Evolutionary conservation across 2,797 vertebrate genomes (phyloP), one percentile per base, ranked within the genome.

Genomic region (Alosa sapidissima): DNA sequence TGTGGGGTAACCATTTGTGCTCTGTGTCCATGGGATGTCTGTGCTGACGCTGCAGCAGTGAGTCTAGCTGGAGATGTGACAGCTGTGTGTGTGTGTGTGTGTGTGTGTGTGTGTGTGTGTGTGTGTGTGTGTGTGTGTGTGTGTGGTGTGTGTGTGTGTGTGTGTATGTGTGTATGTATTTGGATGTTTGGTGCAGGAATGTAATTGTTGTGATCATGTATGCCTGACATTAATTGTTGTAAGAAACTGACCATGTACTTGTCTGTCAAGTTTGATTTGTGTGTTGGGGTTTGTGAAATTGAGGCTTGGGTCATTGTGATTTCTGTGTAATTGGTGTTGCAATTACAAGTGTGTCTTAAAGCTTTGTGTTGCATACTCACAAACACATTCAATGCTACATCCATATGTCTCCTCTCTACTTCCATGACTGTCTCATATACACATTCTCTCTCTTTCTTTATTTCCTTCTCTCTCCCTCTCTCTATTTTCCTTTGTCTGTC

Each of bases 21-120:
- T 45, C 13, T 33, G 87, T 87, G 81, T 2, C 81, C 78, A 36
- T 16, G 10, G 28, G 81, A 62, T 84, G 21, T 21, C 7, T 11
- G 83, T 88, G 86, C 83, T 88, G 7, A 89, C 6, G 33, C 33
- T 75, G 33, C 68, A 75, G 33, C 11, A 21, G 1, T 16, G 13
- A 75, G 68, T 41, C 89, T 89, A 86, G 89, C 87, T 91, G 81
- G 51, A 81, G 87, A 81, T 52, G 51, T 52, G 51, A 52, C 51
- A 13, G 88, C 83, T 89, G 14, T 85, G 83, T 89, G 91, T 88
- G 65, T 72, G 65, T 72, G 62, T 68, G 62, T 89, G 82, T 89
- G 45, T 88, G 49, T 49, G 49, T 83, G 55, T 83, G 14, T 45
- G 24, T 72, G 62, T 83, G 88, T 86, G 87, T 91, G 85, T 85